phyloP scores from a whole-genome alignment of 2,888 invertebrate species.

The Dicyrtomina minuta region DNA sequence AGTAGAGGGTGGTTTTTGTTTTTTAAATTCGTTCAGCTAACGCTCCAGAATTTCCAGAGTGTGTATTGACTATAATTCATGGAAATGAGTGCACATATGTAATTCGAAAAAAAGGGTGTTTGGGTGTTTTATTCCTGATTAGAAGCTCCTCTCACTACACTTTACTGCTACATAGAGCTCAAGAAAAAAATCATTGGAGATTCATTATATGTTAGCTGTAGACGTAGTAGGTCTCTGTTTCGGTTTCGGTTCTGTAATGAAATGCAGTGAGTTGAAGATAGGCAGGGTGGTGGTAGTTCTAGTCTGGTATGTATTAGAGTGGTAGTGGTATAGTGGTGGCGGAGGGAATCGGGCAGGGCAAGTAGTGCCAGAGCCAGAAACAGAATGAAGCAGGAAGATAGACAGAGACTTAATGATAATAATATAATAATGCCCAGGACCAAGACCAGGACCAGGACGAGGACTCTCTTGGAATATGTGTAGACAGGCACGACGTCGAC shows the following conservation, averaged over 20 bases:
- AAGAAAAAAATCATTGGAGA: background rate
- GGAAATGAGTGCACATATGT: background rate
- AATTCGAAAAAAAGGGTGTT: too few species aligned
- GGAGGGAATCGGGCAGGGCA: too few species aligned
- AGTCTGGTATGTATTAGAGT: too few species aligned
- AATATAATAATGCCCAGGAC: constrained; percentile 19
- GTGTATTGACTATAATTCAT: background rate
- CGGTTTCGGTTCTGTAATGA: too few species aligned
- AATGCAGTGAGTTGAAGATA: too few species aligned
- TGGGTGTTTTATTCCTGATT: background rate
- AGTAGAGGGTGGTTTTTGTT: constrained; percentile 18
- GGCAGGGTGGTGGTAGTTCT: too few species aligned
- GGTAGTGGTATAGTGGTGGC: too few species aligned
- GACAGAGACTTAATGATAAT: constrained; percentile 14
- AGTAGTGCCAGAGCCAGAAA: too few species aligned
- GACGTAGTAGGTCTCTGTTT: too few species aligned
- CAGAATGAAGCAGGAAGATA: background rate
- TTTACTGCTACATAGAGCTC: background rate
- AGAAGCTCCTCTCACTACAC: background rate
- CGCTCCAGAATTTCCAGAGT: constrained; percentile 10
- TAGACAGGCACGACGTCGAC: too few species aligned
- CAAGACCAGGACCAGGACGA: too few species aligned
- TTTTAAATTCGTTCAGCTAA: constrained; percentile 7
- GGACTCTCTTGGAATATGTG: too few species aligned
- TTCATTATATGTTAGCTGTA: background rate